These are phyloP conservation scores for Sceloporus undulatus DNA, from an alignment of 2,113 vertebrate genomes.

Conservation along the genomic window DNA sequence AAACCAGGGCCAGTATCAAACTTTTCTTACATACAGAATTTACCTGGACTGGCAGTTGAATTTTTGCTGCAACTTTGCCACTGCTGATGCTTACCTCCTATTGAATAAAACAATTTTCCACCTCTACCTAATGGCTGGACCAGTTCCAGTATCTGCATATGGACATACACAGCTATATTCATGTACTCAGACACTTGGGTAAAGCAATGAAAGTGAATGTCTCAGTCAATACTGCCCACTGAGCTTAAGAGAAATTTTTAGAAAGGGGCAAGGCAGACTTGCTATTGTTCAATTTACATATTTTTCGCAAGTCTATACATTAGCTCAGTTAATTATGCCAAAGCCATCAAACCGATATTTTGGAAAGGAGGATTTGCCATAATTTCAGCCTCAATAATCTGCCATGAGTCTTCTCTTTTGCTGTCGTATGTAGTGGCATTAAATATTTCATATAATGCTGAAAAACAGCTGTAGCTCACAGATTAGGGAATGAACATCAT, in stretches of 20 bases:
- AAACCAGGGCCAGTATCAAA: no score
- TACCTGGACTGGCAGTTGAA: no score
- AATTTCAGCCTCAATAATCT: not conserved
- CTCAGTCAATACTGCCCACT: not conserved
- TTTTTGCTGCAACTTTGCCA: no score
- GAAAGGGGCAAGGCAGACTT: not conserved
- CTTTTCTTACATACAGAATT: no score
- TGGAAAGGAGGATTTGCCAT: not conserved
- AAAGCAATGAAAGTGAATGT: not conserved
- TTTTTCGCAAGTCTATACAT: not conserved
- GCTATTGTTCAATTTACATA: not conserved
- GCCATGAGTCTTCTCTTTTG: not conserved
- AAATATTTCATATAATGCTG: slow-evolving; percentile 50
- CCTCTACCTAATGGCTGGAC: no score
- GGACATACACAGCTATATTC: no score
- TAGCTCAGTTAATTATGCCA: not conserved
- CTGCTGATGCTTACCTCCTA: no score
- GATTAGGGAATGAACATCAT: slow-evolving; percentile 40
- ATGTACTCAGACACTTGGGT: not conserved
- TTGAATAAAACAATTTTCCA: no score
- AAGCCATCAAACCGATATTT: not conserved
- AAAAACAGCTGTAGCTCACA: slow-evolving; percentile 45
- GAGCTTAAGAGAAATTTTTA: not conserved
- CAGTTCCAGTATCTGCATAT: no score
- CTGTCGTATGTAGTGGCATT: not conserved